Base-by-base conservation (phyloP, 2,113 vertebrate species). In the Saguinus imperator region DNA sequence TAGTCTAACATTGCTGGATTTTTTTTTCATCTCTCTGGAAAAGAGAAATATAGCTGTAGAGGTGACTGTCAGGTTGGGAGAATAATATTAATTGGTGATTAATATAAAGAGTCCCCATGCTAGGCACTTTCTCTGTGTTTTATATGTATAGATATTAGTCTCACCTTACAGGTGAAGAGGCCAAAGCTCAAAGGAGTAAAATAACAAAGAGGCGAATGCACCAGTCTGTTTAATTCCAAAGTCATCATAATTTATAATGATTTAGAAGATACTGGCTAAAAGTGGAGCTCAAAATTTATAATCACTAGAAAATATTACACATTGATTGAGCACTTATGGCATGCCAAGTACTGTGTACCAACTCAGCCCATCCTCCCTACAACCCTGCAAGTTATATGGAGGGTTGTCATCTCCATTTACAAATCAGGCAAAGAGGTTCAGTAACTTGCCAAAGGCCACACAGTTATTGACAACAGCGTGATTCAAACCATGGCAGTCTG, bases 111-210 rank as follows among this genome's bases (percentile, higher is more conserved):
- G 68, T 83, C 58, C 72, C 55, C 25, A 12, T 35, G 5, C 37
- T 27, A 0, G 37, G 55, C 18, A 48, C 40, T 50, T 70, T 68
- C 73, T 87, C 45, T 37, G 25, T 61, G 45, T 32, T 57, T 64
- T 64, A 29, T 32, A 32, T 64, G 14, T 64, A 9, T 2, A 87
- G 48, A 2, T 89, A 58, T 57, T 18, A 68, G n/a, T 55, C 23
- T 32, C 6, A 25, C 52, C 89, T n/a, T 50, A 75, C 12, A 58
- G 43, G 48, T 66, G 35, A 96, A 32, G 25, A 94, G 52, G 64
- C 25, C 18, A 40, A 79, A 73, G 43, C 43, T 89, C 58, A 92
- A 89, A 83, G 52, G 81, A 89, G 50, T 85, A 76, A 94, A 94
- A 58, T 57, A 83, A 89, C 20, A 66, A 66, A 94, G 48, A 85